phyloP scores from a whole-genome alignment of 2,888 invertebrate species.

The Cryptosula pallasiana region DNA sequence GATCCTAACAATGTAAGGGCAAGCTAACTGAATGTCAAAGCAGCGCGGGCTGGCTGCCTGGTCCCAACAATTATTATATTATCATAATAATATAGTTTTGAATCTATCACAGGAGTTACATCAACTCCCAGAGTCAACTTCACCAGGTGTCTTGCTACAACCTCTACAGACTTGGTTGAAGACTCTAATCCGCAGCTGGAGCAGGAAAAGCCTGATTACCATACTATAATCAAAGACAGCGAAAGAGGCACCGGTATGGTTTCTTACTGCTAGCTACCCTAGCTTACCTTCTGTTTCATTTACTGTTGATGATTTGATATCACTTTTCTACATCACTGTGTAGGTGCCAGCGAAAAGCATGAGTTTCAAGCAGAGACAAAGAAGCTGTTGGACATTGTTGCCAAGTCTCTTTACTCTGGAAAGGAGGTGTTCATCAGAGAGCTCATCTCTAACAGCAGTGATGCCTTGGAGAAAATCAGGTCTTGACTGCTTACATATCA shows the following conservation, averaged over 20 bases:
- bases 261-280: not conserved
- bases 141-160: not conserved
- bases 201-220: constrained; percentile 50
- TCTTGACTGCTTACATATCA: too few relatives aligned
- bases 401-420: constrained; percentile 91
- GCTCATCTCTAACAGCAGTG: constrained; percentile 91
- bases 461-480: constrained; percentile 90
- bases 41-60: too few relatives aligned
- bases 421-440: constrained; percentile 95
- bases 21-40: too few relatives aligned
- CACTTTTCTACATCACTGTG: not conserved
- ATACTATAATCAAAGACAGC: constrained; percentile 62
- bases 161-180: constrained; percentile 20
- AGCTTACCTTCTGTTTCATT: too few relatives aligned
- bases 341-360: constrained; percentile 60
- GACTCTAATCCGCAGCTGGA: constrained; percentile 28
- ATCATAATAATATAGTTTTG: too few relatives aligned
- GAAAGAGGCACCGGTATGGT: constrained; percentile 60
- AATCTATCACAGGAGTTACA: too few relatives aligned
- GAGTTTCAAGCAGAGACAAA: constrained; percentile 96
- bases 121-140: too few relatives aligned
- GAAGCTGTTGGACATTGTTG: constrained; percentile 92
- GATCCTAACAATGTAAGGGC: too few relatives aligned
- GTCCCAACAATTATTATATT: too few relatives aligned
- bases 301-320: not conserved